phyloP scores from a whole-genome alignment of 2,797 vertebrate genomes.

The Scolopax bukidnonensis region DNA sequence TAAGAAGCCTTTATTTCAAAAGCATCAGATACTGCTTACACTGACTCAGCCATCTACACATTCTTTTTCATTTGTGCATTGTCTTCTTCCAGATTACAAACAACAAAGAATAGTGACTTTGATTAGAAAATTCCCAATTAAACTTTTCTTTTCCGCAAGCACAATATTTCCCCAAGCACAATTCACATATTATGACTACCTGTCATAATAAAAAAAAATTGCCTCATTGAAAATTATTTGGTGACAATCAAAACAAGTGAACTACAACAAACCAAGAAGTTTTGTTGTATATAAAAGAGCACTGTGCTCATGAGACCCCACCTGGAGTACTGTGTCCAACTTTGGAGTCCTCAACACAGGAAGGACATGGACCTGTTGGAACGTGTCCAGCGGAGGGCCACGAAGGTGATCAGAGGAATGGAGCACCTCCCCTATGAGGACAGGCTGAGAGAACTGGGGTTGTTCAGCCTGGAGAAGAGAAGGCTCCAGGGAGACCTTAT shows the following conservation, averaged over 20 bases:
- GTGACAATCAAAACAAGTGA: not conserved
- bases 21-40: not conserved
- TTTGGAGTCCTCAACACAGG: no score
- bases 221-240: not conserved
- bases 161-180: not conserved
- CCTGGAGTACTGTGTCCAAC: no score
- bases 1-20: not conserved
- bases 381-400: no score
- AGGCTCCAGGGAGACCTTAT: no score
- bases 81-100: not conserved
- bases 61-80: not conserved
- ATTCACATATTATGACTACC: not conserved
- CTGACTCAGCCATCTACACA: not conserved
- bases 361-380: no score
- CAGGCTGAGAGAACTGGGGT: no score
- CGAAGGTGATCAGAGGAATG: no score
- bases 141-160: not conserved
- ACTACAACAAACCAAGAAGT: not conserved
- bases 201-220: not conserved
- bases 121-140: not conserved
- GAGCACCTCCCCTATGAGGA: no score
- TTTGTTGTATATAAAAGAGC: no score
- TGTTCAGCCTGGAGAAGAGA: no score
- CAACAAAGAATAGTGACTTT: not conserved
- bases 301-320: no score